Evolutionary conservation across 92 coral and sea anemone genomes (phyloP).

Genomic region (Meandrina meandrites): DNA sequence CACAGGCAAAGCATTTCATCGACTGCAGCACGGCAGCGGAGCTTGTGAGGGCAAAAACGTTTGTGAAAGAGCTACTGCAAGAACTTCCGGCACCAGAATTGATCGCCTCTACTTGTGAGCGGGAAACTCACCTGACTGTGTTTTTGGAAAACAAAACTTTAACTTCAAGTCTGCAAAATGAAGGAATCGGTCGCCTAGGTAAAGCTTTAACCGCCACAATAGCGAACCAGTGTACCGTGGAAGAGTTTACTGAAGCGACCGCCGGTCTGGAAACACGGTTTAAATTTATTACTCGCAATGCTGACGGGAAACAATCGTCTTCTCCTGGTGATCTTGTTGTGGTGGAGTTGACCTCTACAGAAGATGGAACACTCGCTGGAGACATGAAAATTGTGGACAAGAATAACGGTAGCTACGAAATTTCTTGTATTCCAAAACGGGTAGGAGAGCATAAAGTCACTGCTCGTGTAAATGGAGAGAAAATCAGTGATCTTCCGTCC

Average conservation of each 20-base stretch:
- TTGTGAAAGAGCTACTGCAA: not conserved
- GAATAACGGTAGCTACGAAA: constrained; percentile 10
- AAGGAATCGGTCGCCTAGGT: constrained; percentile 9
- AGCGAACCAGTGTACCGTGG: not conserved
- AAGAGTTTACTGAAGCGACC: not conserved
- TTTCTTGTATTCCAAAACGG: constrained; percentile 1
- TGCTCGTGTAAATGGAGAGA: not conserved
- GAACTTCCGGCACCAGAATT: not conserved
- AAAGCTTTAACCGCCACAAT: not conserved
- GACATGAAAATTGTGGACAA: not conserved
- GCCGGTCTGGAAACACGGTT: constrained; percentile 17
- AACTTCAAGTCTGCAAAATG: not conserved
- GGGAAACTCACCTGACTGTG: not conserved
- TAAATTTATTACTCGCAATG: not conserved
- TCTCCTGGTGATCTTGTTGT: not conserved
- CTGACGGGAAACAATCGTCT: not conserved
- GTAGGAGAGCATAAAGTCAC: not conserved
- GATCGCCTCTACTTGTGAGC: not conserved
- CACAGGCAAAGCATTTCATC: not conserved
- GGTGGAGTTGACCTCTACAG: not conserved
- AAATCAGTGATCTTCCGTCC: not conserved
- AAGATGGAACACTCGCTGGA: not conserved
- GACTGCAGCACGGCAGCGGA: constrained; percentile 9
- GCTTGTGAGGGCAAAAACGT: not conserved
- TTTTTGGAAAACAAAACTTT: not conserved